Evolutionary conservation across 1,140 invertebrate genomes (phyloP).

Genomic region (Euglossa dilemma): DNA sequence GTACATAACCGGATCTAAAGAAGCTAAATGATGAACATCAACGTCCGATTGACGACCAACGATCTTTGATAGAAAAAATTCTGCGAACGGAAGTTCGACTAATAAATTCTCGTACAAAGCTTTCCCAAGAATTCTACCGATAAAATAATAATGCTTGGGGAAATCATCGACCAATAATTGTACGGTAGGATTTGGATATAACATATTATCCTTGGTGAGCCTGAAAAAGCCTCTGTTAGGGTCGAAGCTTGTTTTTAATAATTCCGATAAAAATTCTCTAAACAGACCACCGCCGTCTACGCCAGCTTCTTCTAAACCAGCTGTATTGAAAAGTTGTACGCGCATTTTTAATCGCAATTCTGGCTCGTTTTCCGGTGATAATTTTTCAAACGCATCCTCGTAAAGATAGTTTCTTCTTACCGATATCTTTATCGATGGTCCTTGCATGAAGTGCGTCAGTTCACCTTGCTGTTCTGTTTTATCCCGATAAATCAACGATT

Average conservation of each 20-base stretch:
- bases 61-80: conserved; percentile 95
- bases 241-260: conserved; percentile 97
- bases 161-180: conserved; percentile 92
- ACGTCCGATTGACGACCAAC: conserved; percentile 90
- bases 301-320: conserved; percentile 96
- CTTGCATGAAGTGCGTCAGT: conserved; percentile 88
- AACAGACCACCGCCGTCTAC: conserved; percentile 98
- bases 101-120: conserved; percentile 97
- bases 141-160: conserved; percentile 96
- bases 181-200: conserved; percentile 98
- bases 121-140: conserved; percentile 97
- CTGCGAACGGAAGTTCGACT: conserved; percentile 96
- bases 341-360: conserved; percentile 93
- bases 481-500: conserved; percentile 88
- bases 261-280: conserved; percentile 94
- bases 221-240: conserved; percentile 97
- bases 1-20: conserved; percentile 95
- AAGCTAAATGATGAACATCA: conserved; percentile 96
- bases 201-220: conserved; percentile 94
- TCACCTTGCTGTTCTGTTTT: conserved; percentile 89
- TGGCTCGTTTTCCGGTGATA: conserved; percentile 95
- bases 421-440: conserved; percentile 89
- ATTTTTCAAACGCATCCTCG: conserved; percentile 98
- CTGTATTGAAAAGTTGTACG: conserved; percentile 94
- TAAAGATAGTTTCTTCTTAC: conserved; percentile 96